Percentiles rank a stretch among this genome's conserved stretches.
Evolutionary conservation across 35 echinoderm and acorn worm species (phyloP).

Genomic region (Hemicentrotus pulcherrimus): DNA sequence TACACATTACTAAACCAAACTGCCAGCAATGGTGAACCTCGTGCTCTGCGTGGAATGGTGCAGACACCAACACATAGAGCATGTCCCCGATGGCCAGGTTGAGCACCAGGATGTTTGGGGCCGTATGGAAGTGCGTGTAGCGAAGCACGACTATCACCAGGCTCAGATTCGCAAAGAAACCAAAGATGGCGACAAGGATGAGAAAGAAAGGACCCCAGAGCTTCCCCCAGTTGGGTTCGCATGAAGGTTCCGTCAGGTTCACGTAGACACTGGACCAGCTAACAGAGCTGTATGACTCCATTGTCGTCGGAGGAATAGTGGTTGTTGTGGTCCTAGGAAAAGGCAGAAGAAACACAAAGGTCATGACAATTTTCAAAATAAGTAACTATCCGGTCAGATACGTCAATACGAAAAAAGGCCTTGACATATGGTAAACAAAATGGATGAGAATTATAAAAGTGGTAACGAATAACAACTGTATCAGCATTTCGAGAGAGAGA

Average conservation of each 20-base stretch:
- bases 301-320: neutral
- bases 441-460: no score
- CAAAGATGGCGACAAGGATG: slow-evolving; percentile 52
- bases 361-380: neutral
- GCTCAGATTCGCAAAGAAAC: slow-evolving; percentile 69
- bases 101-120: slow-evolving; percentile 77
- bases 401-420: no score
- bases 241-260: neutral
- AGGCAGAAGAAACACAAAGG: neutral
- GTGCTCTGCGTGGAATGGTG: slow-evolving; percentile 69
- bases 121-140: slow-evolving; percentile 58
- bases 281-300: slow-evolving; percentile 28
- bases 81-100: slow-evolving; percentile 84
- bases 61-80: slow-evolving; percentile 63
- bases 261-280: neutral
- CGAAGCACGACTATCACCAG: slow-evolving; percentile 64
- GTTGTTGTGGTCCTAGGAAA: slow-evolving; percentile 41
- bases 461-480: no score
- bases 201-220: slow-evolving; percentile 55
- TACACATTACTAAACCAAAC: slow-evolving; percentile 51
- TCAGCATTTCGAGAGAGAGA: no score
- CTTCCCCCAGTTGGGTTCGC: slow-evolving; percentile 22
- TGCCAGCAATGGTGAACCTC: slow-evolving; percentile 64
- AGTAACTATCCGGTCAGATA: neutral
- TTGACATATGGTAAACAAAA: no score